Evolutionary conservation across 92 coral and sea anemone species (phyloP), one percentile per base, ranked within the genome.

Genomic region (Palythoa caribaeorum): DNA sequence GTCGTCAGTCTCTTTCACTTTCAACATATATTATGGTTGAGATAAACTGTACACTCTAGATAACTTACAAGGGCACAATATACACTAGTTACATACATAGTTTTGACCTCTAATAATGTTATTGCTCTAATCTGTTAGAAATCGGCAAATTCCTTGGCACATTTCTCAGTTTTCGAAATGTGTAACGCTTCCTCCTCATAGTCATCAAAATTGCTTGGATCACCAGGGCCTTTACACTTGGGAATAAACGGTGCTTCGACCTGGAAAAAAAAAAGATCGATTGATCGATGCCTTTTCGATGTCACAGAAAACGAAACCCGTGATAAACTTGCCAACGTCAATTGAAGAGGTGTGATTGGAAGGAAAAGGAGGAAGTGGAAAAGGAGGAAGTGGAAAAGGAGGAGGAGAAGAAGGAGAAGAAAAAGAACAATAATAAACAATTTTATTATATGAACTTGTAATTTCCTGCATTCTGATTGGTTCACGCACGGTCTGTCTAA

Each of bases 191-290:
- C 99, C 81, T 97, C 99, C 60, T 97, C 99, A 47, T 97, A 97
- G 77, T 97, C 99, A 50, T 97, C 99, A 90, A 97, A 97, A 92
- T 97, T 97, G 88, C 99, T 95, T 48, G 99, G 96, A 65, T 97
- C 99, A 66, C 99, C 99, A 50, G 95, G 96, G 60, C 99, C 99
- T 91, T 94, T 97, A 83, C 99, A 97, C 89, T 95, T 97, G 76
- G 99, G 99, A 78, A 95, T 97, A 87, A 97, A 97, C 14, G 99
- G 99, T 3, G 99, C 99, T 89, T 97, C 99, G 77, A 97, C 97
- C 99, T 97, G 62, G 13, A 92, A 15, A 57, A 63, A 73, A 8
- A 36, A 36, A 6, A 28, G 75, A 35, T 68, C 19, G 28, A 28
- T 28, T 28, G 28, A 28, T 28, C 28, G 28, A 28, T 28, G 28